Base-by-base conservation (phyloP, 2,888 invertebrate genomes). In the Entomobrya proxima region DNA sequence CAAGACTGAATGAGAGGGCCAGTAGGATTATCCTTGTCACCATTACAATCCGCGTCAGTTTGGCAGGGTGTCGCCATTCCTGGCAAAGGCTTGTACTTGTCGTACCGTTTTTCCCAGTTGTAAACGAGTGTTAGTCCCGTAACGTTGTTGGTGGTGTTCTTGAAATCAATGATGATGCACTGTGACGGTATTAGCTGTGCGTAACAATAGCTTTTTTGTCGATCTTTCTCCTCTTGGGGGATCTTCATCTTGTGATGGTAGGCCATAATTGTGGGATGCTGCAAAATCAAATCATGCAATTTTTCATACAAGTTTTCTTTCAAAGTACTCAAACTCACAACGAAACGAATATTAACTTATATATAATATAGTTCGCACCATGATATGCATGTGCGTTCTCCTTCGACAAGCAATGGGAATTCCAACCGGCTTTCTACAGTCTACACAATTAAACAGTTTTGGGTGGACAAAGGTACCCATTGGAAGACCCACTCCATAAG, bases 201-300 rank as follows among this genome's bases (percentile, higher is more conserved):
- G 11, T 52, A 24, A 44, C 85, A 85, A 15, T 18, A 6, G 2
- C 18, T 55, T 27, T n/a, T 9, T 13, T 50, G 32, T 13, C 78
- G 72, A 3, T 40, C 50, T n/a, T 7, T 21, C 27, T 79, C 74
- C 7, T 24, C 30, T 11, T 11, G 11, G 0, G 74, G 47, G 18
- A 69, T 50, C 18, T 37, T 61, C 79, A 83, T 79, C 13, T 64
- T 21, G 35, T 85, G 76, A 64, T 87, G 87, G 52, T 35, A 87
- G 1, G 67, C 75, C 11, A 87, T 15, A 15, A 86, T 9, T 5
- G 81, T 67, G 1, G 87, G 87, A 40, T 87, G 87, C 87, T 87
- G 24, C 24, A 50, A 76, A 13, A 30, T 52, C 18, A 6, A 67
- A 55, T 24, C 47, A 40, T 18, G 47, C 15, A 69, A 40, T 21